Evolutionary conservation across 2,797 vertebrate genomes (phyloP), one percentile per base, ranked within the genome.

Genomic region (Lepus oiostolus): DNA sequence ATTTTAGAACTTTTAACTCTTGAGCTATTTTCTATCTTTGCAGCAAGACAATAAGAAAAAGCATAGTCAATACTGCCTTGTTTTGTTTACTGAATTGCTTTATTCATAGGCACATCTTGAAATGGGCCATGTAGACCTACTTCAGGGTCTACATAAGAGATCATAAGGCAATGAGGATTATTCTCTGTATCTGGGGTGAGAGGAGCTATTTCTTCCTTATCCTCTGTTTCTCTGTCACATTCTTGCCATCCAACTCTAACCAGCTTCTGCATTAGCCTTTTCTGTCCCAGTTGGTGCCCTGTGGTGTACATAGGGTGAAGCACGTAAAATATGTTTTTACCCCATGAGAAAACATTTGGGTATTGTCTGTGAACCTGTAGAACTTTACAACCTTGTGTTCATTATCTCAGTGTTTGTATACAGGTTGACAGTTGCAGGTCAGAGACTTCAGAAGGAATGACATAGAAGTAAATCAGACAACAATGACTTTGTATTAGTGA

Each of bases 391-490:
- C 4, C 13, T 84, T 28, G 14, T 38, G 24, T 72, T 91, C 68
- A 21, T 93, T 47, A 63, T 85, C 65, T 91, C 28, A 24, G 0
- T 88, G 75, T 84, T 62, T 89, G 90, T 67, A 68, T 26, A 13
- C 26, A 60, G 28, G 30, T 22, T 75, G 62, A 30, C 42, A 85
- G 7, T 10, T 88, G 63, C 30, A 80, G 47, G 11, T 75, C 28
- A 85, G 67, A 72, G 47, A 88, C 30, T 30, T 24, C 26, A 32
- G 30, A 80, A 90, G n/a, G 85, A 75, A 68, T 90, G 32, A 52
- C 21, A 62, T 3, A 50, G 35, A 90, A 88, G 65, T 93, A 83
- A 62, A 86, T 81, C 81, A 87, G 71, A 85, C 86, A 89, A 60
- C 1, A 75, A 26, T 28, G 6, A 6, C 9, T 32, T 87, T 76